Base-by-base conservation (phyloP, 2,888 invertebrate genomes). In the Drosophila rubida region DNA sequence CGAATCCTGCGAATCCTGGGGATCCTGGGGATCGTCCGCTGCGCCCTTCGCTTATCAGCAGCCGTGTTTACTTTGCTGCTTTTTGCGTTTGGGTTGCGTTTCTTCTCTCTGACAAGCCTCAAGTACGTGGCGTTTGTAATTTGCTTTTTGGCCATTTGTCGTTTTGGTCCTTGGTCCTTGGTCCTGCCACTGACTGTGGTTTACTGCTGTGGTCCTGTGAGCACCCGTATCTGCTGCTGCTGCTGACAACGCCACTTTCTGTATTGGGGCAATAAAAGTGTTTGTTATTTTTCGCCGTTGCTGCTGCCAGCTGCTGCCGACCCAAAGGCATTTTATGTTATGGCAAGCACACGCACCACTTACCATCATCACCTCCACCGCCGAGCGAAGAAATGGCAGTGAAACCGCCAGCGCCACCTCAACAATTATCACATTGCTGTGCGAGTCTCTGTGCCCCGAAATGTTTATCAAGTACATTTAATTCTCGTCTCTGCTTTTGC, bases 201-300 rank as follows among this genome's bases (percentile, higher is more conserved):
- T 51, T 41, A 39, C 16, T 39, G 50, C 16, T 16, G 16, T 27
- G 27, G 25, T 37, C 35, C 32, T 32, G 32, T 25, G 23, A 41
- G 41, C 41, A 27, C 32, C 51, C 46, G 8, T 44, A 39, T 48
- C 54, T 39, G 49, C 42, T 58, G 19, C 67, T 80, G 72, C 65
- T 84, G 83, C 88, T 87, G 88, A 86, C 88, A 78, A 60, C 67
- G 80, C 54, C 85, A 83, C 77, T 87, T 87, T 77, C 60, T 46
- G 62, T 69, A 54, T 66, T 69, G 70, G 60, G 69, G 73, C 76
- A 67, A 85, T 84, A 82, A 86, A 83, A 86, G 45, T 58, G 57
- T 77, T 75, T 75, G 61, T 68, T 65, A 41, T 44, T 60, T 46
- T 57, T 50, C 63, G 50, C 32, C n/a, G 32, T 9, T 27, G 8